Base-by-base conservation (phyloP, 2,113 vertebrate species). In the Phoxinus phoxinus region DNA sequence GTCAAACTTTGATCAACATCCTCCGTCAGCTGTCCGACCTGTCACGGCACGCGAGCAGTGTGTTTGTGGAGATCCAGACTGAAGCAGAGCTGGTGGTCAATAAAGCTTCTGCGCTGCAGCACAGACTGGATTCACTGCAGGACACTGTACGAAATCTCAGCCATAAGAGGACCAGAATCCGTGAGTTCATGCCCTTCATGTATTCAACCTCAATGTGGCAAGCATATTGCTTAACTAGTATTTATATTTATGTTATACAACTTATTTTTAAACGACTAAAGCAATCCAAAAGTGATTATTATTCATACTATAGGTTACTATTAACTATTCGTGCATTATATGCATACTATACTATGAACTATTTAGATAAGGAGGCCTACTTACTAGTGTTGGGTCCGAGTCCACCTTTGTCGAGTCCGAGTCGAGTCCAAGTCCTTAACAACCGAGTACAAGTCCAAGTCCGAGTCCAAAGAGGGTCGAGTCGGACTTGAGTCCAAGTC, bases 11-110 rank as follows among this genome's bases (percentile, higher is more conserved):
- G 89, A 90, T 91, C 32, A 90, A 92, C 82, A 89, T 96, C 87
- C 93, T 96, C 58, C 92, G 92, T 83, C 96, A 97, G 91, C 95
- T 96, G 79, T 95, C 96, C 73, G 96, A 96, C 87, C 91, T 96
- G 75, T 96, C 95, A 79, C 94, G 93, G 86, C 94, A 94, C 86
- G 96, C 96, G 23, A 90, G 93, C 84, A 94, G 94, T 92, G 92
- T 97, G 93, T 96, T 97, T 90, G 90, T 91, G 59, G 95, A 94
- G 90, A 93, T 97, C 80, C 94, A 96, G 86, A 90, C 83, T 82
- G 93, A 96, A 89, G 93, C 95, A 73, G 91, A 92, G 58, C 88
- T 91, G 65, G 87, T 96, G 48, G 91, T 92, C 27, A 86, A 84
- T 69, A 95, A 95, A 88, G 92, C 94, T 85, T 90, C 90, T 37